phyloP scores from a whole-genome alignment of 2,797 vertebrate species.

The Mallotus villosus region DNA sequence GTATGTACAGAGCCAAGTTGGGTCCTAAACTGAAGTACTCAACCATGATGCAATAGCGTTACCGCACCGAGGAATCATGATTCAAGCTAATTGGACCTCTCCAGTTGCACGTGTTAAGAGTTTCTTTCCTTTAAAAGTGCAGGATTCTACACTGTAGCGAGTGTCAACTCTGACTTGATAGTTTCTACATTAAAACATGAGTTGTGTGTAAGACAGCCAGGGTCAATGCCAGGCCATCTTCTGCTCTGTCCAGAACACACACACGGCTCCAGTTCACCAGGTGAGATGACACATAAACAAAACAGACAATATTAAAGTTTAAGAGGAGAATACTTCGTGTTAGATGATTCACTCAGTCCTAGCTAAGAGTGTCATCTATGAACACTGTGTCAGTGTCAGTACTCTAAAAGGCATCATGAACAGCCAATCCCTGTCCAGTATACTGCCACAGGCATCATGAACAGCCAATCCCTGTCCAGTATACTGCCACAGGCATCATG shows the following conservation, averaged over 20 bases:
- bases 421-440: too few species aligned
- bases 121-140: constrained; percentile 56
- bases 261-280: constrained; percentile 44
- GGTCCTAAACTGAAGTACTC: constrained; percentile 36
- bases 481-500: neutral
- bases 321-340: constrained; percentile 27
- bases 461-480: neutral
- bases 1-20: constrained; percentile 51
- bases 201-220: constrained; percentile 58
- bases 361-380: constrained; percentile 2
- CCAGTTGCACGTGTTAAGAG: constrained; percentile 39
- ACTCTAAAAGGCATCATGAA: neutral
- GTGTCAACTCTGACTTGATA: constrained; percentile 29
- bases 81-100: constrained; percentile 7
- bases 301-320: constrained; percentile 27
- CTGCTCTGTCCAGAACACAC: neutral
- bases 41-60: constrained; percentile 49
- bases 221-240: neutral
- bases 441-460: too few species aligned
- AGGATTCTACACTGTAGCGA: constrained; percentile 19
- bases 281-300: constrained; percentile 41
- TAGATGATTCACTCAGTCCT: constrained; percentile 7
- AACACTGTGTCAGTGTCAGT: too few species aligned
- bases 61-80: constrained; percentile 27
- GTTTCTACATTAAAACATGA: constrained; percentile 21